These are phyloP conservation scores for Phorcus lineatus DNA, from an alignment of 2,888 invertebrate genomes.

Conservation along the genomic window DNA sequence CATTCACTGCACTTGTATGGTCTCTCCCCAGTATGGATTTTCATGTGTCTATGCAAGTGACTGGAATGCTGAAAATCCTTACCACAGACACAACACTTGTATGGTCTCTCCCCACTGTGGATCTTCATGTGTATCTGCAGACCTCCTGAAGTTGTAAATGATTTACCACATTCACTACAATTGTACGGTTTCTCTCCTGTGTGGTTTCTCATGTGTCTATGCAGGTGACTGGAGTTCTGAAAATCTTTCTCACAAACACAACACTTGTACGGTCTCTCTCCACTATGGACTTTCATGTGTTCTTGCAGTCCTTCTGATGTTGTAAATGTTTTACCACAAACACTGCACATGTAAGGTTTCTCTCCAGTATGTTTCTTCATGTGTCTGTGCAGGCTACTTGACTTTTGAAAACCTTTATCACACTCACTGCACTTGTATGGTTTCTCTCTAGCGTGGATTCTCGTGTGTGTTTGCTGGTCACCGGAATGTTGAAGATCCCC, in stretches of 20 bases:
- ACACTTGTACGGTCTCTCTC: conserved; percentile 16
- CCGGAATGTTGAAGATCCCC: background rate
- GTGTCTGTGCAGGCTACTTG: background rate
- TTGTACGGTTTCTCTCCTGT: background rate
- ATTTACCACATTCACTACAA: background rate
- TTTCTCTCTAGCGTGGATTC: background rate
- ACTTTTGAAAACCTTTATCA: background rate
- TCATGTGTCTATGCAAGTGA: background rate
- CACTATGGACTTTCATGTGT: conserved; percentile 3
- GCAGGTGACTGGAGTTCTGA: background rate
- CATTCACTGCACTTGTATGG: conserved; percentile 18
- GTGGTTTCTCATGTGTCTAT: background rate
- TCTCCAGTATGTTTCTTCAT: background rate
- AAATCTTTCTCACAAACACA: conserved; percentile 7
- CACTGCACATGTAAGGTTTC: conserved; percentile 1
- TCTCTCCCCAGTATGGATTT: conserved; percentile 4
- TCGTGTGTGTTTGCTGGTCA: background rate
- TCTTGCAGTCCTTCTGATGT: background rate
- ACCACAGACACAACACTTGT: conserved; percentile 12
- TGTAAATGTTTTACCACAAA: background rate
- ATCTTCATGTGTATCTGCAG: conserved; percentile 9
- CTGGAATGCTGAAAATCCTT: background rate
- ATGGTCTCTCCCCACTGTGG: conserved; percentile 13
- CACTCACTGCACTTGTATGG: background rate
- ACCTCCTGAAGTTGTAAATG: background rate